Evolutionary conservation across 2,888 invertebrate genomes (phyloP).

Genomic region (Rotaria socialis): DNA sequence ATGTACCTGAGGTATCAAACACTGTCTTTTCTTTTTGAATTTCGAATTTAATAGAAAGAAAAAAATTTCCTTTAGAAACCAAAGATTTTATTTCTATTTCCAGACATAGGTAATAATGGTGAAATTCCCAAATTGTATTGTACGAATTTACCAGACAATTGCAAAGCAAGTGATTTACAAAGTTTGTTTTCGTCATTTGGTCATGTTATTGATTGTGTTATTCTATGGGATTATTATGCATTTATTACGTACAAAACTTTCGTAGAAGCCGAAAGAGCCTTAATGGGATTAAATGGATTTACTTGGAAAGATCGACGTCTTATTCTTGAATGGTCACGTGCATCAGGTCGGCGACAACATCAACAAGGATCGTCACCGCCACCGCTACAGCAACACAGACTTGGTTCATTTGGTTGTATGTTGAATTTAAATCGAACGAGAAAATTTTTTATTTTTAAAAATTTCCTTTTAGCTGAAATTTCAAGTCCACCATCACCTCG

Average conservation of each 20-base stretch:
- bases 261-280: conserved; percentile 40
- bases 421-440: background rate
- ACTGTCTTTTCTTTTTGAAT: background rate
- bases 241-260: conserved; percentile 40
- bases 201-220: conserved; percentile 42
- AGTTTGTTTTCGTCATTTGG: conserved; percentile 37
- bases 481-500: background rate
- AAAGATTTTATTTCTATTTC: background rate
- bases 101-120: background rate
- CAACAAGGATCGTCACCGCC: background rate
- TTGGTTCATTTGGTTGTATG: background rate
- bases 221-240: conserved; percentile 45
- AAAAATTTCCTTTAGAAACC: background rate
- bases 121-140: conserved; percentile 40
- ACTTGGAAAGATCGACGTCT: conserved; percentile 39
- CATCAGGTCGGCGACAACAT: conserved; percentile 4
- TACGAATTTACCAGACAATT: conserved; percentile 45
- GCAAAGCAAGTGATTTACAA: conserved; percentile 40
- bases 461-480: background rate
- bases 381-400: background rate
- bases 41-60: background rate
- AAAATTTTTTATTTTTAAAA: background rate
- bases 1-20: background rate
- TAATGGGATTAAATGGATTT: conserved; percentile 38
- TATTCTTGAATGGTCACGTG: conserved; percentile 40